Base-by-base conservation (phyloP, 2,113 vertebrate genomes). In the Plectropomus leopardus region DNA sequence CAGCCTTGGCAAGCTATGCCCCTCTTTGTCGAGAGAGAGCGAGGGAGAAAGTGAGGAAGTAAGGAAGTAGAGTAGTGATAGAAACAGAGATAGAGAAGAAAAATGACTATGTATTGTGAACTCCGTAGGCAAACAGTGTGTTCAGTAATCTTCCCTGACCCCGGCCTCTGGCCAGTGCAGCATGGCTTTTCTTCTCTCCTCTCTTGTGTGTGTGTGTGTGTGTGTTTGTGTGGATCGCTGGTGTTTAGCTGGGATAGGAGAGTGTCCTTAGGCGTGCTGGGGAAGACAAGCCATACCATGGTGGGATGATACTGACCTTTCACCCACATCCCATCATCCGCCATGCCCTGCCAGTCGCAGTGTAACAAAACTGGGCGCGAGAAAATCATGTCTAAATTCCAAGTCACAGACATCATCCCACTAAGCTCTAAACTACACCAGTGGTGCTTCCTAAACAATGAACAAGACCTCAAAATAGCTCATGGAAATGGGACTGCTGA, bases 251-350 rank as follows among this genome's bases (percentile, higher is more conserved):
- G 78, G 61, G 61, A 53, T 69, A 34, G 85, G 66, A 75, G 53
- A 55, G 72, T 48, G 60, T 81, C 85, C 83, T 66, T 42, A 68
- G 86, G 71, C 86, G 17, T 74, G 76, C 84, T 84, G 85, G 42
- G 74, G 66, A 82, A 75, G 73, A 88, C 85, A 84, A 83, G 82
- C 48, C 78, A 68, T 55, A 74, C 82, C 83, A 53, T 40, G 36
- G 78, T 58, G 89, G 75, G 83, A 85, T 86, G 77, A 77, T 73
- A 76, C 6, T 83, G 88, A 85, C 80, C 85, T 91, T 80, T 92
- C 63, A 86, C 83, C 90, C 70, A 57, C 53, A 82, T 84, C 54
- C 72, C 24, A 76, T 83, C 51, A 45, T 72, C 71, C 7, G 48
- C 58, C 64, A 77, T 60, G 69, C 78, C 7, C 60, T 78, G 64